These are phyloP conservation scores for Cettia cetti DNA, from an alignment of 2,113 vertebrate species.

Conservation along the genomic window DNA sequence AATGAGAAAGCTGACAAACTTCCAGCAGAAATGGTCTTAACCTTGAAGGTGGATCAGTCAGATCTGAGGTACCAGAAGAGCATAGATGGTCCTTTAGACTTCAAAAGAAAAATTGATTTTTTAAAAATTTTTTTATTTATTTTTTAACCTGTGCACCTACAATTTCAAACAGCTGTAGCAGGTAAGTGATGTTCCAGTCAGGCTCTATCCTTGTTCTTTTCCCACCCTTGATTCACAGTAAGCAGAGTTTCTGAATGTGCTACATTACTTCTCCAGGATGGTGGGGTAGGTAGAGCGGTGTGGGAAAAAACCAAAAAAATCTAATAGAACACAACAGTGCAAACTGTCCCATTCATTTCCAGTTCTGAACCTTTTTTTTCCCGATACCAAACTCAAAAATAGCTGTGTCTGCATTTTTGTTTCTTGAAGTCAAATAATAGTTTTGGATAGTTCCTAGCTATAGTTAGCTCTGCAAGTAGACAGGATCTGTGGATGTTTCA, in stretches of 20 bases:
- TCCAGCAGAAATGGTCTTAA: background rate
- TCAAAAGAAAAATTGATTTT: background rate
- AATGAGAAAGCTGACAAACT: background rate
- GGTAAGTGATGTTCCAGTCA: background rate
- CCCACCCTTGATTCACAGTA: background rate
- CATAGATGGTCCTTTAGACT: background rate
- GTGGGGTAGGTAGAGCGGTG: rapidly evolving
- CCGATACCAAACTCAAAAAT: background rate
- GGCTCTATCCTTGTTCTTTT: background rate
- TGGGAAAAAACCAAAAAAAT: too few relatives aligned
- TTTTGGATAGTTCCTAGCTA: background rate
- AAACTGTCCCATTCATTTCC: background rate
- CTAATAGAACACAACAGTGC: background rate
- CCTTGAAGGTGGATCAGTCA: background rate
- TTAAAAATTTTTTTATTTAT: too few relatives aligned
- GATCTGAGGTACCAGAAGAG: background rate
- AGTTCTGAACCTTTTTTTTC: background rate
- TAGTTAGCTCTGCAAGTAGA: background rate
- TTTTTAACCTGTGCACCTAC: rapidly evolving
- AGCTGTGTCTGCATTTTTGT: background rate
- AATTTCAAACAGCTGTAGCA: background rate
- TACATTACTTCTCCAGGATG: background rate
- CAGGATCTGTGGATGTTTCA: background rate
- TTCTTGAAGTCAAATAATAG: background rate
- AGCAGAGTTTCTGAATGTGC: background rate